Percentiles rank a stretch among this genome's conserved stretches.
Conservation (phyloP, 35 echinoderm and acorn worm genomes). For the Ophioderma brevispina region DNA sequence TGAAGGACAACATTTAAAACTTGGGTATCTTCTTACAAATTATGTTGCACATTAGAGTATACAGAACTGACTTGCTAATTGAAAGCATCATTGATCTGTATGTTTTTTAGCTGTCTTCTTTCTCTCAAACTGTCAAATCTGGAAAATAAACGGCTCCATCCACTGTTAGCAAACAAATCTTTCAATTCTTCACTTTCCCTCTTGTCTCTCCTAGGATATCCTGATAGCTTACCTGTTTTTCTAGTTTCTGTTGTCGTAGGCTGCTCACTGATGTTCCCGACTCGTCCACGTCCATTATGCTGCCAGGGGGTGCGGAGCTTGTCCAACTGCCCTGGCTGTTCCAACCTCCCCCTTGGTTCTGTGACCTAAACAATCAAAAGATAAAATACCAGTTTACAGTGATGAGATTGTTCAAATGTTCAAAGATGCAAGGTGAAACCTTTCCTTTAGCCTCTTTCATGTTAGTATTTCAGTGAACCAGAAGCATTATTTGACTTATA, state of each 20-base stretch:
- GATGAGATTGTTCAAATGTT: too few species aligned
- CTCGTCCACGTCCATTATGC: constrained; percentile 87
- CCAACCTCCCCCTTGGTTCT: background rate
- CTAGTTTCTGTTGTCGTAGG: constrained; percentile 95
- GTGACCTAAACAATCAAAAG: constrained; percentile 21
- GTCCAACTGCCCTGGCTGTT: constrained; percentile 22
- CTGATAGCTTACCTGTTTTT: constrained; percentile 83
- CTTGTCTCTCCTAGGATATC: too few species aligned
- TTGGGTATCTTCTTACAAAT: too few species aligned
- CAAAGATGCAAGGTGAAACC: background rate
- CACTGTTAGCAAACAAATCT: too few species aligned
- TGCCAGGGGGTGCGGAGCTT: constrained; percentile 63
- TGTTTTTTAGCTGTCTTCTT: too few species aligned
- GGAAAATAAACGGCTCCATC: too few species aligned
- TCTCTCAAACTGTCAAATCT: too few species aligned
- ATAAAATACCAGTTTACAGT: background rate
- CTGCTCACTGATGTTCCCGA: constrained; percentile 59
- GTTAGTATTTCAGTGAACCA: background rate
- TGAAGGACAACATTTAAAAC: too few species aligned
- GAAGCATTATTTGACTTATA: background rate
- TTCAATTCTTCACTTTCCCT: too few species aligned
- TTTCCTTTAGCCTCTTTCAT: background rate
- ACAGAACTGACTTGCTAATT: too few species aligned
- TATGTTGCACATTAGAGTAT: too few species aligned
- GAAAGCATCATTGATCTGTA: too few species aligned